Percentiles rank a stretch among this genome's conserved stretches.
Evolutionary conservation across 2,888 invertebrate species (phyloP).

Genomic region (Amaurobius ferox): DNA sequence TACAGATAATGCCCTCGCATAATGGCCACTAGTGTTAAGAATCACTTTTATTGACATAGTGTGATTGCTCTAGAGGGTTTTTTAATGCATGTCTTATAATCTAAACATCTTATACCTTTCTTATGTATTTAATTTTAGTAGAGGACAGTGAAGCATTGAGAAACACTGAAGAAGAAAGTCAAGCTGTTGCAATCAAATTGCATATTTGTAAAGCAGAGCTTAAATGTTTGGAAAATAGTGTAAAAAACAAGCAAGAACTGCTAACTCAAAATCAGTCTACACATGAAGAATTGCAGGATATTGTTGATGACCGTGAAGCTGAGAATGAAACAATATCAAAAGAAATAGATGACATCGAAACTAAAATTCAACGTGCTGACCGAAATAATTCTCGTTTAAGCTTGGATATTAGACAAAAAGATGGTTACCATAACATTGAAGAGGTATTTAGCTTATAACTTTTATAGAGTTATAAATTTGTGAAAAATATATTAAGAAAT

Average conservation of each 20-base stretch:
- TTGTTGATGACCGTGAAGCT: background rate
- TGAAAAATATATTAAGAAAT: too few species aligned
- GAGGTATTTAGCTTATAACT: too few species aligned
- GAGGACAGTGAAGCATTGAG: conserved; percentile 39
- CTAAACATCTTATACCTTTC: too few species aligned
- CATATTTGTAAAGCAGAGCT: conserved; percentile 7
- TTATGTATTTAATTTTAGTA: conserved; percentile 17
- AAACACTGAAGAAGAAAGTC: conserved; percentile 23
- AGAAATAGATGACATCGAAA: conserved; percentile 26
- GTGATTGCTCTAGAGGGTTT: too few species aligned
- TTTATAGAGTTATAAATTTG: too few species aligned
- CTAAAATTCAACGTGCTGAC: conserved; percentile 35
- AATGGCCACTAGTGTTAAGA: too few species aligned
- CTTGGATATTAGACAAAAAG: conserved; percentile 23
- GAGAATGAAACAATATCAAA: conserved; percentile 27
- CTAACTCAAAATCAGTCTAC: conserved; percentile 18
- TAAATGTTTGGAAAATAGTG: conserved; percentile 12
- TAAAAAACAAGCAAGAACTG: conserved; percentile 3
- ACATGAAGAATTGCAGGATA: conserved; percentile 24
- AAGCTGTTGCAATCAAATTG: conserved; percentile 26
- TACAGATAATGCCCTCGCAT: too few species aligned
- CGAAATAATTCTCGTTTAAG: conserved; percentile 30
- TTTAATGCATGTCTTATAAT: too few species aligned
- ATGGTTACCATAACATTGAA: background rate
- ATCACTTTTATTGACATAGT: too few species aligned